Base-by-base conservation (phyloP, 2,888 invertebrate species). In the Heteropelma amictum region DNA sequence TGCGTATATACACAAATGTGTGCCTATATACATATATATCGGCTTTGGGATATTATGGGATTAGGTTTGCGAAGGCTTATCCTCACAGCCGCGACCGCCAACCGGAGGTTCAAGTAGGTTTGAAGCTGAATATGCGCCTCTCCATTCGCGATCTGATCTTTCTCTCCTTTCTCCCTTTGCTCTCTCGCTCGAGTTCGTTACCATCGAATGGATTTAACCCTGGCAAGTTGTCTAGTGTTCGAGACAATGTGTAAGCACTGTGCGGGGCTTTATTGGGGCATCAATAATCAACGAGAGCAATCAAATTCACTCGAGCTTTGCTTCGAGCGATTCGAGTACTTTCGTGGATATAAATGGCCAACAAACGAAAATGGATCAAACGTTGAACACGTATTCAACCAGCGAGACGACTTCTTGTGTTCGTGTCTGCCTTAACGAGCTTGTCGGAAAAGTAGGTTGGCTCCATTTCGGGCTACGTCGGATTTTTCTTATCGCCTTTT, bases 31-130 rank as follows among this genome's bases (percentile, higher is more conserved):
- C 79, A 81, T 80, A 67, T 42, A 79, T 78, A 83, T 76, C 78
- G 77, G 77, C 78, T 69, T 79, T 72, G 77, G 80, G 81, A 85
- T 84, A 85, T 84, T 82, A 82, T 79, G 76, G 85, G 86, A 85
- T 86, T 86, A 85, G 82, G 82, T 80, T 80, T 80, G 80, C 81
- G 80, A 80, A 78, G 81, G 81, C 74, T 79, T 77, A 79, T 77
- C 79, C 68, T 28, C 65, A 60, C 69, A 68, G 69, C 65, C 63
- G 67, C 69, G 72, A 71, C 72, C 65, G 60, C 67, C 56, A 38
- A 61, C 72, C 69, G 68, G 51, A 33, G 63, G 49, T n/a, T n/a
- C 72, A 63, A 54, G 12, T 60, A 45, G 63, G 45, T 58, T 54
- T 49, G 45, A 63, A 68, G 30, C 71, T 67, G 71, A 56, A 75